These are phyloP conservation scores for Plutella xylostella DNA, from an alignment of 2,888 invertebrate genomes.

Conservation along the genomic window DNA sequence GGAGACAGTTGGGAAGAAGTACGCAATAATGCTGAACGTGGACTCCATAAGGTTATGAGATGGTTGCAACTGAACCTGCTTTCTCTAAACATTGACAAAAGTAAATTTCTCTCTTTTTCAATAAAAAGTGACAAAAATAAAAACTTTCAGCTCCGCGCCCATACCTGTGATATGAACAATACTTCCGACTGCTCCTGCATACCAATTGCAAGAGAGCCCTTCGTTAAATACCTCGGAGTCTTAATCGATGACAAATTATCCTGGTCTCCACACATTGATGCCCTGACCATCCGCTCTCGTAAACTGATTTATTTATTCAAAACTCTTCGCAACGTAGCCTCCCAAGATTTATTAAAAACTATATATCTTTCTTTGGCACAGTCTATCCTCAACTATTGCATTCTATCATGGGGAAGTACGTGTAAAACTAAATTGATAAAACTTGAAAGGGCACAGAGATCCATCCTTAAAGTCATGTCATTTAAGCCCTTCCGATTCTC, in stretches of 20 bases:
- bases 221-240: background rate
- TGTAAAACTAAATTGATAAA: slow-evolving; percentile 1
- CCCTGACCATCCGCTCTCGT: background rate
- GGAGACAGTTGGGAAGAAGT: background rate
- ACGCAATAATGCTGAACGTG: background rate
- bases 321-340: background rate
- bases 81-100: background rate
- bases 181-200: background rate
- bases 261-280: background rate
- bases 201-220: background rate
- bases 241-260: background rate
- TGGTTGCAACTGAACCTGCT: too few relatives aligned
- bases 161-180: background rate
- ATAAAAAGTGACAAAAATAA: background rate
- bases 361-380: slow-evolving; percentile 8
- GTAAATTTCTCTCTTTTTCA: too few relatives aligned
- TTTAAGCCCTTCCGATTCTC: background rate
- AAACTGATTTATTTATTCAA: slow-evolving; percentile 1
- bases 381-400: slow-evolving; percentile 11
- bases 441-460: slow-evolving; percentile 11
- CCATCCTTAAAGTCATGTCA: slow-evolving; percentile 5
- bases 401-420: slow-evolving; percentile 9
- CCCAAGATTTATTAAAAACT: background rate
- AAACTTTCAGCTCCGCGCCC: background rate
- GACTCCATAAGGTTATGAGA: background rate